Evolutionary conservation across 1,140 invertebrate species (phyloP), one percentile per base, ranked within the genome.

Genomic region (Drosophila saltans): DNA sequence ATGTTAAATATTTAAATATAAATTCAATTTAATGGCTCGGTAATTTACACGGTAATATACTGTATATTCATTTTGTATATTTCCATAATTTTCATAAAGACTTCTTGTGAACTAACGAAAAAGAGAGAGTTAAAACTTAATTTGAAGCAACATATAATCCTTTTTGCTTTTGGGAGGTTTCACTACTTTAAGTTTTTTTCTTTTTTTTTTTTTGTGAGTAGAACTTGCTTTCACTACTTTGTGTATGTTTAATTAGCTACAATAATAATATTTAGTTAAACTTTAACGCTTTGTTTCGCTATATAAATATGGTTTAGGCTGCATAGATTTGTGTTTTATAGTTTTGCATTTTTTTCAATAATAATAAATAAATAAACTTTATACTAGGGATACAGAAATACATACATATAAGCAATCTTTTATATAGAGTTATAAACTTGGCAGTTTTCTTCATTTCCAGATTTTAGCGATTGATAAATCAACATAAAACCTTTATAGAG

Each of bases 11-110:
- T 70, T 80, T 86, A 83, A 89, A 88, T 88, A 91, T 90, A 90
- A 90, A 90, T 90, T 90, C 88, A 90, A 90, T 90, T 90, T 91
- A 90, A 88, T 90, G 88, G 88, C 88, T 90, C 88, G 88, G 88
- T 90, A 90, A 91, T 90, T 89, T 89, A 89, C 81, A 89, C 65
- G 45, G 45, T 26, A 88, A 88, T 88, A 84, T 75, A 80, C 80
- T 73, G 61, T 72, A 26, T 52, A 52, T 52, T 24, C 21, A 26
- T 40, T 40, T 73, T 72, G 84, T 75, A 84, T 89, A 89, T 84
- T 52, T 77, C 8, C 72, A 78, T 75, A 81, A 78, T 77, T 67
- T 85, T 65, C 66, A 80, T 83, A 64, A 40, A 82, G 74, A 81
- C 69, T 52, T 66, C 52, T 70, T 67, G 45, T 52, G 59, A 76